Percentiles rank a stretch among this genome's conserved stretches.
These are phyloP conservation scores for Callionymus lyra DNA, from an alignment of 2,113 vertebrate genomes.

Conservation along the genomic window DNA sequence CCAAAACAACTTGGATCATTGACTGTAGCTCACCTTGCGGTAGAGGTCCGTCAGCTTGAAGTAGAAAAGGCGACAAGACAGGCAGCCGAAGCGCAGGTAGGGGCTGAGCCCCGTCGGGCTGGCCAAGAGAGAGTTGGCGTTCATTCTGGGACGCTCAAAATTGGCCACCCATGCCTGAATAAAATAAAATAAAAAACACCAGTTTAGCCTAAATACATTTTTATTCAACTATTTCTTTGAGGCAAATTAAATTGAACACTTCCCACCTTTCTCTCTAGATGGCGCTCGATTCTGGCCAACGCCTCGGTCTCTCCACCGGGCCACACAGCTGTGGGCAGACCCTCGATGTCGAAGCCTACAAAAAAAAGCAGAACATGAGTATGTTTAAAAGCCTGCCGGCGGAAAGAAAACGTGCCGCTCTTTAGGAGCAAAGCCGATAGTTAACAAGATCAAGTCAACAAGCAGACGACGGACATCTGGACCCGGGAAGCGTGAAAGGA, in stretches of 20 bases:
- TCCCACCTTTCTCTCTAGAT: slow-evolving; percentile 67
- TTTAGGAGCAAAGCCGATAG: too few relatives aligned
- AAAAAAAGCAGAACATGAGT: too few relatives aligned
- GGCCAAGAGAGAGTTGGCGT: slow-evolving; percentile 68
- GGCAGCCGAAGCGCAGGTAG: slow-evolving; percentile 69
- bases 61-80: slow-evolving; percentile 71
- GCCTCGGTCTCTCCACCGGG: slow-evolving; percentile 69
- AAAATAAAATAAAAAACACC: neutral
- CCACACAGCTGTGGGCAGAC: slow-evolving; percentile 64
- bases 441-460: neutral
- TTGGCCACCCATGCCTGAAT: slow-evolving; percentile 70
- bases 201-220: too few relatives aligned
- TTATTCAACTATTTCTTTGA: too few relatives aligned
- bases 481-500: too few relatives aligned
- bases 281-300: slow-evolving; percentile 67
- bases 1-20: too few relatives aligned
- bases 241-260: too few relatives aligned
- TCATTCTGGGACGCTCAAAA: slow-evolving; percentile 71
- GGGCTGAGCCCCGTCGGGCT: slow-evolving; percentile 70
- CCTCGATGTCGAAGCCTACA: slow-evolving; percentile 68
- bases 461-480: slow-evolving; percentile 9
- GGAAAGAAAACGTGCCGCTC: too few relatives aligned
- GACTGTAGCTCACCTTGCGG: slow-evolving; percentile 47
- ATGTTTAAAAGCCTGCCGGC: too few relatives aligned
- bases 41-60: slow-evolving; percentile 73